These are phyloP conservation scores for Prionailurus viverrinus DNA, from an alignment of 2,113 vertebrate genomes.

Conservation along the genomic window DNA sequence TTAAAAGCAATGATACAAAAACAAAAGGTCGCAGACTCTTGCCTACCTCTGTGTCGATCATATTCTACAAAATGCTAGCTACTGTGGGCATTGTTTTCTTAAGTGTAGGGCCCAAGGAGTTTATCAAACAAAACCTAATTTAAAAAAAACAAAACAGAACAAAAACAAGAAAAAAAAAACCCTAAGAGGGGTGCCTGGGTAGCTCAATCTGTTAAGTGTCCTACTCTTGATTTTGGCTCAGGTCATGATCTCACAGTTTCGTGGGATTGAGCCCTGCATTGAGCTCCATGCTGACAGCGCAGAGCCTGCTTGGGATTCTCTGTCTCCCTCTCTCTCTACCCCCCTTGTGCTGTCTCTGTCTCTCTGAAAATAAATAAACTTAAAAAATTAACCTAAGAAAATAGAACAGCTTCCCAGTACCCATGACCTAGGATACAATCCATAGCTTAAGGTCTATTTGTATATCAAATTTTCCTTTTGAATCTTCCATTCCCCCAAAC, in stretches of 20 bases:
- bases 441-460: background rate
- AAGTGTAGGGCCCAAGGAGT: background rate
- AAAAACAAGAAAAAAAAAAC: background rate
- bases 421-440: background rate
- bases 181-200: too few species aligned
- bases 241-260: too few species aligned
- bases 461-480: slow-evolving; percentile 20
- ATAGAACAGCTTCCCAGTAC: background rate
- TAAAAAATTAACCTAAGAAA: background rate
- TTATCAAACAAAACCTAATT: background rate
- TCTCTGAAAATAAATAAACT: too few species aligned
- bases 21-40: background rate
- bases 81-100: background rate
- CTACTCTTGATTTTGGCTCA: too few species aligned
- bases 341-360: too few species aligned
- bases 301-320: too few species aligned
- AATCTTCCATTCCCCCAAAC: slow-evolving; percentile 38
- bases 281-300: too few species aligned
- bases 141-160: background rate
- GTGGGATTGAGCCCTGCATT: too few species aligned
- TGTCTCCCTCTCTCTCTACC: too few species aligned
- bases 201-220: too few species aligned
- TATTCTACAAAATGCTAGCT: slow-evolving; percentile 3
- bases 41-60: background rate
- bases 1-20: slow-evolving; percentile 27